These are phyloP conservation scores for Amaurobius ferox DNA, from an alignment of 2,888 invertebrate genomes.

Conservation along the genomic window DNA sequence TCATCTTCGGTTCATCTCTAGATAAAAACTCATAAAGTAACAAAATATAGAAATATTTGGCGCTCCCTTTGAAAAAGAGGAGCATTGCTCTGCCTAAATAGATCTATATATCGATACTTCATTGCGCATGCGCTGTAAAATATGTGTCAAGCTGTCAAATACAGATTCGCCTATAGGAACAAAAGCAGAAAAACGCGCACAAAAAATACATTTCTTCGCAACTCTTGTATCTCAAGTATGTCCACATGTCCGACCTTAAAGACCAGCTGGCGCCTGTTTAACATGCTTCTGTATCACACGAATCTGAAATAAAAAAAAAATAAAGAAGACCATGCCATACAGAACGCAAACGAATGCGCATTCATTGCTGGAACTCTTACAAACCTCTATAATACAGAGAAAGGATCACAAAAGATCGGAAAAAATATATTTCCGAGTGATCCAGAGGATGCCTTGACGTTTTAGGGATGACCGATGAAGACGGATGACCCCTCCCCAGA, in stretches of 20 bases:
- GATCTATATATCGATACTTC: not conserved
- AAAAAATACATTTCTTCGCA: not conserved
- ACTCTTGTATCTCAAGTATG: slow-evolving; percentile 3
- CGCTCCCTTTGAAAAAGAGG: no score
- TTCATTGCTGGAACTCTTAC: slow-evolving; percentile 51
- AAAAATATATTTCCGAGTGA: slow-evolving; percentile 49
- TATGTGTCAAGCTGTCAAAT: slow-evolving; percentile 6
- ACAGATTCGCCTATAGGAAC: not conserved
- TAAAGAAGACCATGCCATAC: slow-evolving; percentile 27
- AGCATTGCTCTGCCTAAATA: not conserved
- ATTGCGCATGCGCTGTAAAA: no score
- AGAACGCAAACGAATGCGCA: slow-evolving; percentile 66
- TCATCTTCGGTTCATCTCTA: no score
- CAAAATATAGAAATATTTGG: no score
- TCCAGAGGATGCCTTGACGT: slow-evolving; percentile 66
- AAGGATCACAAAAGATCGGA: slow-evolving; percentile 34
- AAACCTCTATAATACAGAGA: slow-evolving; percentile 31
- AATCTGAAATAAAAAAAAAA: slow-evolving; percentile 24
- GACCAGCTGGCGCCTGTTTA: slow-evolving; percentile 10
- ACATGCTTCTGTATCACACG: slow-evolving; percentile 44
- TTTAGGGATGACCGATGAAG: slow-evolving; percentile 71
- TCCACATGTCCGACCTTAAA: slow-evolving; percentile 10
- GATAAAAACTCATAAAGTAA: no score
- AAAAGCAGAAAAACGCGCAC: not conserved
- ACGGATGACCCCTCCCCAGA: slow-evolving; percentile 62